Percentiles rank a stretch among this genome's conserved stretches.
Conservation (phyloP, 2,113 vertebrate species). For the Oceanites oceanicus region DNA sequence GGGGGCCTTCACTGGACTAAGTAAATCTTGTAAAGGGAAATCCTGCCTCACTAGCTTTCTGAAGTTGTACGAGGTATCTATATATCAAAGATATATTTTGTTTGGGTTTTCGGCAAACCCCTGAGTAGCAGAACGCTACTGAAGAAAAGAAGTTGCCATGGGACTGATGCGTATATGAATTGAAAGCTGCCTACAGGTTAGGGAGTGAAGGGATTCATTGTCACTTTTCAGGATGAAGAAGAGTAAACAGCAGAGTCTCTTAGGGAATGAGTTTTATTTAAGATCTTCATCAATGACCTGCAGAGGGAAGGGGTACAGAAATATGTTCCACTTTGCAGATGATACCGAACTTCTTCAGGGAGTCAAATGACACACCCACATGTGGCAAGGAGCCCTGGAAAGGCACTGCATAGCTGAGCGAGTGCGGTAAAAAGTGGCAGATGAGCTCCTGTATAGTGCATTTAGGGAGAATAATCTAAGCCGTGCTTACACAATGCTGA, state of each 20-base stretch:
- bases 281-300: neutral
- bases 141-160: neutral
- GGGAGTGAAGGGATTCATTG: neutral
- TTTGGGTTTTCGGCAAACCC: neutral
- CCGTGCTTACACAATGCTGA: neutral
- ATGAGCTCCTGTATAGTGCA: neutral
- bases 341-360: neutral
- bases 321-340: neutral
- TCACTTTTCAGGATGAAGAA: neutral
- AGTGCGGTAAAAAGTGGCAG: neutral
- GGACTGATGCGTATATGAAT: neutral
- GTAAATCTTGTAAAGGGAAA: neutral
- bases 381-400: neutral
- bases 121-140: neutral
- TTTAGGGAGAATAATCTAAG: neutral
- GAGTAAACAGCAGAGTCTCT: neutral
- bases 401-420: neutral
- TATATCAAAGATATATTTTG: neutral
- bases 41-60: neutral
- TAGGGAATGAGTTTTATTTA: neutral
- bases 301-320: neutral
- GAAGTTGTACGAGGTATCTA: neutral
- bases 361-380: neutral
- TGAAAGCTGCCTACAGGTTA: neutral
- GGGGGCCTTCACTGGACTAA: neutral